Evolutionary conservation across 64 coral and sea anemone genomes (phyloP).

Genomic region (Montipora efflorescens): DNA sequence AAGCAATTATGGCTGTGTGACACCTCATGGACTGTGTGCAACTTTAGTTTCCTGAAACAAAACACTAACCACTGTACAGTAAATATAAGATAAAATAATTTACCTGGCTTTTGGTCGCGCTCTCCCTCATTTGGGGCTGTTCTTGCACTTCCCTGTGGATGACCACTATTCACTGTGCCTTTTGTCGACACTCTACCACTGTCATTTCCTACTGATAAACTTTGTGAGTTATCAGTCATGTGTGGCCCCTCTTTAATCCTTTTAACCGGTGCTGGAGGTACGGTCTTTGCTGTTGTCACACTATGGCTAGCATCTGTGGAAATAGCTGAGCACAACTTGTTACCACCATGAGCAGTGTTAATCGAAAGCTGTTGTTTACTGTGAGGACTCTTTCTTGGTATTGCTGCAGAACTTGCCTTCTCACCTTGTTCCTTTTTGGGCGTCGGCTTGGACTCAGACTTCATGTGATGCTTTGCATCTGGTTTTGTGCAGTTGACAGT

Average conservation of each 20-base stretch:
- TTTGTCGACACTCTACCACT: conserved; percentile 17
- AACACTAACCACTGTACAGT: background rate
- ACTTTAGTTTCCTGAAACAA: too few relatives aligned
- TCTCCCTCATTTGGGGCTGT: conserved; percentile 52
- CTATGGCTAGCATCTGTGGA: background rate
- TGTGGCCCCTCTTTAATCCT: background rate
- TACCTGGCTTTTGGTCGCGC: conserved; percentile 74
- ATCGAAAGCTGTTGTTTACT: conserved; percentile 46
- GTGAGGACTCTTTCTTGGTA: conserved; percentile 26
- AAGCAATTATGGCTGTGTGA: too few relatives aligned
- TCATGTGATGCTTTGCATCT: conserved; percentile 31
- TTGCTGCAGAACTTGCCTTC: conserved; percentile 28
- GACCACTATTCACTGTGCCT: background rate
- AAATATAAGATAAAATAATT: background rate
- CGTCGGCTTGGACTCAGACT: conserved; percentile 16
- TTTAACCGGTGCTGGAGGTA: background rate
- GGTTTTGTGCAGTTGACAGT: conserved; percentile 50
- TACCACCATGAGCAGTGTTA: background rate
- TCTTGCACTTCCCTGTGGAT: conserved; percentile 32
- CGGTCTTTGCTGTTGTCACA: background rate
- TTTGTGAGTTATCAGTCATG: background rate
- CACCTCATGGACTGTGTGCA: too few relatives aligned
- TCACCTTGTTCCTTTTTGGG: conserved; percentile 11
- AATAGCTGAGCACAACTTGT: background rate
- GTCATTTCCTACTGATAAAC: background rate